These are phyloP conservation scores for Actenoides lindsayi DNA, from an alignment of 2,113 vertebrate species.

Conservation along the genomic window DNA sequence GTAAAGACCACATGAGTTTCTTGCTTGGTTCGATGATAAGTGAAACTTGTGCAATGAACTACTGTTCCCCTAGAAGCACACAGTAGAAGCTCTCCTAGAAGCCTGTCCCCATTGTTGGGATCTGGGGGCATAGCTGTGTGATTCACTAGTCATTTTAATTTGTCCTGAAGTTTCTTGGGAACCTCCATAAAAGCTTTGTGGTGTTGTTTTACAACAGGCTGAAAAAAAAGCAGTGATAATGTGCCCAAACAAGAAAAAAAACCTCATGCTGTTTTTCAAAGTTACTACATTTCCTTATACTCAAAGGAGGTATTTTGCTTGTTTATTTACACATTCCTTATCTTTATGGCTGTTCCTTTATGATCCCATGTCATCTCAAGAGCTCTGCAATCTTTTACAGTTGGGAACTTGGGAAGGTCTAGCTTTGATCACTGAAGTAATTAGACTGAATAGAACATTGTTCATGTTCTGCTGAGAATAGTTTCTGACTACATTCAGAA, in stretches of 20 bases:
- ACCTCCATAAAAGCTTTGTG: not conserved
- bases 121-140: not conserved
- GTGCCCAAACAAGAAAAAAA: not conserved
- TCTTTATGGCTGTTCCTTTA: constrained; percentile 24
- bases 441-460: constrained; percentile 47
- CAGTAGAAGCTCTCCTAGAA: not conserved
- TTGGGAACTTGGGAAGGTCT: constrained; percentile 37
- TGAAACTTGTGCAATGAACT: not conserved
- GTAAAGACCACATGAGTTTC: not conserved
- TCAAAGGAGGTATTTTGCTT: not conserved
- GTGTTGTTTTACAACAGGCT: not conserved
- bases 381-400: constrained; percentile 15
- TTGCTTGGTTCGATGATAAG: not conserved
- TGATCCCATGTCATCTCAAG: constrained; percentile 47
- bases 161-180: not conserved
- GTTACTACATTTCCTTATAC: not conserved
- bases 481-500: constrained; percentile 10
- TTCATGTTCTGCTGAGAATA: constrained; percentile 20
- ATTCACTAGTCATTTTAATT: not conserved
- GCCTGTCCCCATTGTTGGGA: not conserved
- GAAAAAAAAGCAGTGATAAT: not conserved
- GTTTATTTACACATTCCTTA: constrained; percentile 55
- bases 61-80: not conserved
- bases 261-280: constrained; percentile 5
- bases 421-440: constrained; percentile 67